A percentile compares a stretch with the other conserved stretches of the same genome.
Conservation (phyloP, 2,888 invertebrate genomes). For the Idaea biselata region DNA sequence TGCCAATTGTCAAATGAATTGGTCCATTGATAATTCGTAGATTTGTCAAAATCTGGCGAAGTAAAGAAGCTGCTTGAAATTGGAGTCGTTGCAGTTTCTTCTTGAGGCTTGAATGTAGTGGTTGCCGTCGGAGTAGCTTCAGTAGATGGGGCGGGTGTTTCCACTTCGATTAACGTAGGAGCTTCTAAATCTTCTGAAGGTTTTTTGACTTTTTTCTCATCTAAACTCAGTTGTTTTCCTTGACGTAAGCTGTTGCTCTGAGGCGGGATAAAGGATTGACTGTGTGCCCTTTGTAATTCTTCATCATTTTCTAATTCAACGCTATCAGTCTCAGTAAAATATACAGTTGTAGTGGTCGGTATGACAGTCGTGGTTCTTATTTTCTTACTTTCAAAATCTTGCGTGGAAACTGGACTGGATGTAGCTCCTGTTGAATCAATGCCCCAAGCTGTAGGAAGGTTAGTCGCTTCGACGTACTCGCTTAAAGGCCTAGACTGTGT, state of each 20-base stretch:
- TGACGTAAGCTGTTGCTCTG: slow-evolving; percentile 71
- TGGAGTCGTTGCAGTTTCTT: slow-evolving; percentile 54
- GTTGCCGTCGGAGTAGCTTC: slow-evolving; percentile 46
- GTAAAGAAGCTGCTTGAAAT: slow-evolving; percentile 56
- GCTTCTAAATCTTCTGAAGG: slow-evolving; percentile 71
- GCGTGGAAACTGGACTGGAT: slow-evolving; percentile 47
- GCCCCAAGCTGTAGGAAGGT: slow-evolving; percentile 71
- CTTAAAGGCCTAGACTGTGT: slow-evolving; percentile 69
- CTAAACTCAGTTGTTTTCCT: slow-evolving; percentile 62
- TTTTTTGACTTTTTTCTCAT: slow-evolving; percentile 48
- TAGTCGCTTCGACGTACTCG: slow-evolving; percentile 70
- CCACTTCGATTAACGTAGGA: slow-evolving; percentile 50
- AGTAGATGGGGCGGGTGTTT: slow-evolving; percentile 13
- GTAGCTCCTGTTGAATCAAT: slow-evolving; percentile 57
- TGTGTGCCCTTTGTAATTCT: slow-evolving; percentile 84
- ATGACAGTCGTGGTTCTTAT: slow-evolving; percentile 51
- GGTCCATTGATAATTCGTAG: slow-evolving; percentile 75
- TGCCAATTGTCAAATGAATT: slow-evolving; percentile 80
- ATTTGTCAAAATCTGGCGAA: slow-evolving; percentile 61
- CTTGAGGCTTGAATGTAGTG: slow-evolving; percentile 49
- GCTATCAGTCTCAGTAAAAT: slow-evolving; percentile 67
- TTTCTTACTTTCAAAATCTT: slow-evolving; percentile 67
- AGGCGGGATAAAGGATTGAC: slow-evolving; percentile 84
- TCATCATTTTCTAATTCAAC: slow-evolving; percentile 80
- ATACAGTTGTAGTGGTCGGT: slow-evolving; percentile 57